Conservation (phyloP, 2,113 vertebrate genomes). For the Helogale parvula region DNA sequence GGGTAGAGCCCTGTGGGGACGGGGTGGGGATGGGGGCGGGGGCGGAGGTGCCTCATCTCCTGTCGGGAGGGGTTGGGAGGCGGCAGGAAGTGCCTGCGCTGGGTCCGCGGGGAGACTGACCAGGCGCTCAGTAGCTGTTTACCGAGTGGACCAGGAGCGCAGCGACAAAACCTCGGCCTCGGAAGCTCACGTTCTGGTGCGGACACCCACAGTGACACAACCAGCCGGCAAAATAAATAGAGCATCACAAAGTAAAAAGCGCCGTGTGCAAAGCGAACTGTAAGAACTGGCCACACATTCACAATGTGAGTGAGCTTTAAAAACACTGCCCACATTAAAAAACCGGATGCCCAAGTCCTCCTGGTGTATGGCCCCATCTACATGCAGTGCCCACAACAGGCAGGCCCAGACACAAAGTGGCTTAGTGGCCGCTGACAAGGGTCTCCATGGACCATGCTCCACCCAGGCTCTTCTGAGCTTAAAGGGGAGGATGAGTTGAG, state of each 20-base stretch:
- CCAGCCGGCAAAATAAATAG: accelerated
- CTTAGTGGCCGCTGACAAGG: not conserved
- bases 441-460: not conserved
- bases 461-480: not conserved
- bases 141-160: not conserved
- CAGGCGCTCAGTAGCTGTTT: not conserved
- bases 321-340: not conserved
- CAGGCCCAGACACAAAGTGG: not conserved
- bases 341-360: not conserved
- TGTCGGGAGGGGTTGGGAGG: not conserved
- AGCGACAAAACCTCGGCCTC: too few species aligned
- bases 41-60: too few species aligned
- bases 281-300: not conserved
- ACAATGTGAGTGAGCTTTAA: not conserved
- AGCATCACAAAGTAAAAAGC: not conserved
- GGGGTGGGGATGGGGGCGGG: too few species aligned
- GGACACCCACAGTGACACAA: not conserved
- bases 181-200: not conserved
- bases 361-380: accelerated
- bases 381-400: not conserved
- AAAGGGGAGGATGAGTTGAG: not conserved
- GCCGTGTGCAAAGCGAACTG: not conserved
- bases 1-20: not conserved
- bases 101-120: not conserved
- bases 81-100: not conserved